Conservation (phyloP, 2,888 invertebrate species). For the Cheilosia urbana region DNA sequence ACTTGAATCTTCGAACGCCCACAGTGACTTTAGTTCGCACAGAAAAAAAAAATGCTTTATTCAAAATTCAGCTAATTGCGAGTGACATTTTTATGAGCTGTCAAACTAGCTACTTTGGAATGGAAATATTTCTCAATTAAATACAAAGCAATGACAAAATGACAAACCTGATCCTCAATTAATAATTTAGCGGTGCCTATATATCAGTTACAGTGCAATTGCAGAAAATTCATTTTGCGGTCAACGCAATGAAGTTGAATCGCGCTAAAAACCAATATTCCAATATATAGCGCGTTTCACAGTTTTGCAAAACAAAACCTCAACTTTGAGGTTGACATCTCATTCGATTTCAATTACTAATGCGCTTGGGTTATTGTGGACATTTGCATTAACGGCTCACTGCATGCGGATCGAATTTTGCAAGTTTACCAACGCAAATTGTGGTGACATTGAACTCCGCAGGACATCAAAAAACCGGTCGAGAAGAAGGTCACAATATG, state of each 20-base stretch:
- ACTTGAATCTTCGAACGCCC: background rate
- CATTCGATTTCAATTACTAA: conserved; percentile 11
- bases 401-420: background rate
- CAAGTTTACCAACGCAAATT: background rate
- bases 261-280: background rate
- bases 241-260: conserved; percentile 10
- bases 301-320: conserved; percentile 11
- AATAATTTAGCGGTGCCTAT: background rate
- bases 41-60: too few relatives aligned
- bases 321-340: conserved; percentile 23
- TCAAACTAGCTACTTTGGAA: background rate
- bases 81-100: conserved; percentile 7
- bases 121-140: conserved; percentile 20
- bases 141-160: background rate
- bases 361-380: background rate
- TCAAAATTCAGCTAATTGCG: conserved; percentile 5
- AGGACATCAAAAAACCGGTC: conserved; percentile 1
- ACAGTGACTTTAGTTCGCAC: background rate
- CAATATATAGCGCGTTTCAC: background rate
- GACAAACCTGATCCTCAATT: background rate
- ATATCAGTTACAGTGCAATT: conserved; percentile 8
- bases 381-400: conserved; percentile 18
- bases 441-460: background rate
- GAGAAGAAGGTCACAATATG: conserved; percentile 31
- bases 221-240: conserved; percentile 21